Evolutionary conservation across 2,888 invertebrate species (phyloP).

Genomic region (Didymodactylos carnosus): DNA sequence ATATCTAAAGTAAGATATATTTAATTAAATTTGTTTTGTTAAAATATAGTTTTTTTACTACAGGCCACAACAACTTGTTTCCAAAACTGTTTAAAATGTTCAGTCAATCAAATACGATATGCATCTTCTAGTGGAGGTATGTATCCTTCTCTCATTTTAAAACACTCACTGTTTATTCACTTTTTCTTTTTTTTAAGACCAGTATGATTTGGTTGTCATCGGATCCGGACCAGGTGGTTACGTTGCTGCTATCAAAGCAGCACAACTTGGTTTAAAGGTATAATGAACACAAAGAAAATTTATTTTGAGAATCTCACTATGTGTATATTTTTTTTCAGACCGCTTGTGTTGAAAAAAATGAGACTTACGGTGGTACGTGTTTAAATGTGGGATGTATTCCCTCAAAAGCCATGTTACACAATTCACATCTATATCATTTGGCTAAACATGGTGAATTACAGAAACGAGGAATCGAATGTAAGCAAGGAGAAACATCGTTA

Average conservation of each 20-base stretch:
- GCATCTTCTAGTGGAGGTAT: too few species aligned
- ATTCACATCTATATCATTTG: constrained; percentile 70
- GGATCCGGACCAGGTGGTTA: constrained; percentile 97
- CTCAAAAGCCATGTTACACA: constrained; percentile 74
- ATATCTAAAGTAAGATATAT: too few species aligned
- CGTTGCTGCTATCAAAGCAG: constrained; percentile 94
- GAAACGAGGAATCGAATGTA: constrained; percentile 58
- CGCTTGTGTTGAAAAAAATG: constrained; percentile 78
- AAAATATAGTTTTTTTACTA: too few species aligned
- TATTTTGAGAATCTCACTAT: not conserved
- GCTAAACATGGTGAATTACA: constrained; percentile 69
- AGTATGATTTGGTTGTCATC: constrained; percentile 70
- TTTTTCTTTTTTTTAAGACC: not conserved
- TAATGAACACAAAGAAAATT: not conserved
- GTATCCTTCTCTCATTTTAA: too few species aligned
- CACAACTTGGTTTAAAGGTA: constrained; percentile 88
- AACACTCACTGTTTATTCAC: too few species aligned
- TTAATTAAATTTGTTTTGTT: too few species aligned
- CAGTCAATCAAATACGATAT: too few species aligned
- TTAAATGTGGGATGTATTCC: constrained; percentile 98
- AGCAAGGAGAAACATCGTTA: constrained; percentile 15
- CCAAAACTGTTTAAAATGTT: too few species aligned
- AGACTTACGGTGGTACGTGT: constrained; percentile 88
- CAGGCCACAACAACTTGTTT: too few species aligned
- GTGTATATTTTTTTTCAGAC: constrained; percentile 43